Evolutionary conservation across 2,888 invertebrate species (phyloP).

Genomic region (Parochlus steinenii): DNA sequence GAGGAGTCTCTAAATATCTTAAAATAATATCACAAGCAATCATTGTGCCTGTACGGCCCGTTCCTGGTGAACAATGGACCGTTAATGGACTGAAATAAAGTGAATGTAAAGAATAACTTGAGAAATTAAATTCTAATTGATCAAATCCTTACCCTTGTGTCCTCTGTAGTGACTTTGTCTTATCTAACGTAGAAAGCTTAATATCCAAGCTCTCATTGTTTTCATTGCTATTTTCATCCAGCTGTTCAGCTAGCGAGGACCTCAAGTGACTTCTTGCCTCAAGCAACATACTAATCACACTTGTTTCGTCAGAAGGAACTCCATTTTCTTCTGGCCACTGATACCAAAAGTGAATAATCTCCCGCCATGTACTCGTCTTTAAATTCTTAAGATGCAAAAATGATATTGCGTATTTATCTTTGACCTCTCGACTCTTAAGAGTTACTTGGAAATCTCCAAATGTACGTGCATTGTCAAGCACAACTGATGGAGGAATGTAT

Average conservation of each 20-base stretch:
- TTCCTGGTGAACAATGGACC: constrained; percentile 78
- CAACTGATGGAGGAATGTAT: constrained; percentile 81
- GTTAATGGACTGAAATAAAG: constrained; percentile 69
- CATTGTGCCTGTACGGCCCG: constrained; percentile 75
- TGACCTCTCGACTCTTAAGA: constrained; percentile 73
- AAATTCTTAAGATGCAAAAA: constrained; percentile 68
- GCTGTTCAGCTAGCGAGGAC: constrained; percentile 24
- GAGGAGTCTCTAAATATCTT: constrained; percentile 62
- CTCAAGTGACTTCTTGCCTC: constrained; percentile 49
- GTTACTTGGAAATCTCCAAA: constrained; percentile 82
- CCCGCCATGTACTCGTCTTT: constrained; percentile 66
- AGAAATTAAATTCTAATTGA: background rate
- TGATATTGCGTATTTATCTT: constrained; percentile 81
- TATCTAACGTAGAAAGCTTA: constrained; percentile 16
- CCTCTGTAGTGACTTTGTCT: constrained; percentile 19
- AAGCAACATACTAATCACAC: constrained; percentile 71
- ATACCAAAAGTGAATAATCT: constrained; percentile 86
- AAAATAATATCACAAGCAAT: constrained; percentile 76
- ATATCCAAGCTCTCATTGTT: constrained; percentile 9
- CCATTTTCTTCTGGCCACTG: constrained; percentile 79
- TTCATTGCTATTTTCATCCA: constrained; percentile 21
- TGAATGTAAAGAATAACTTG: no score
- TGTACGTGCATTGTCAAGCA: constrained; percentile 71
- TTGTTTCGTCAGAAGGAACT: constrained; percentile 66
- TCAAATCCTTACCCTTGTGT: constrained; percentile 25